phyloP scores from a whole-genome alignment of 2,797 vertebrate genomes.

The Perodicticus potto region DNA sequence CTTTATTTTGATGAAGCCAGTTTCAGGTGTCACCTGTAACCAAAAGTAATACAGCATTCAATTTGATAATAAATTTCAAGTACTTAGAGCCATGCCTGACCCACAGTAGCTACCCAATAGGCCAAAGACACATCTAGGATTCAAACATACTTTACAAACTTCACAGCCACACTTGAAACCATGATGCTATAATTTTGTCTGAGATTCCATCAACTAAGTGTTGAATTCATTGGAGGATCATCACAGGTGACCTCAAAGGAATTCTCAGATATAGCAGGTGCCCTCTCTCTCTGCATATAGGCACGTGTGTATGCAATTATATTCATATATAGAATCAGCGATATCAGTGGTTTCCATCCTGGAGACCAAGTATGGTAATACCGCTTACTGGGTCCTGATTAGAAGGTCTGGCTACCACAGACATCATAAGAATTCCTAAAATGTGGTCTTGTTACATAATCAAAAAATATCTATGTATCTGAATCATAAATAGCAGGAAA shows the following conservation, averaged over 20 bases:
- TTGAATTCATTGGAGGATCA: not conserved
- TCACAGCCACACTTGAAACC: not conserved
- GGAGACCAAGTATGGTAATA: not conserved
- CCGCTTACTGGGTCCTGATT: not conserved
- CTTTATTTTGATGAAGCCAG: not conserved
- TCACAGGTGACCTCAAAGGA: not conserved
- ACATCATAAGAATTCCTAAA: not conserved
- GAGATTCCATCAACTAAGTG: not conserved
- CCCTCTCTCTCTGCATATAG: not conserved
- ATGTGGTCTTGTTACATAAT: not conserved
- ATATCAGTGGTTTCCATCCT: not conserved
- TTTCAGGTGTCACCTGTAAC: not conserved
- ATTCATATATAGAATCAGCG: not conserved
- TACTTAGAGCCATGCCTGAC: not conserved
- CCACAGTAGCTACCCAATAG: not conserved
- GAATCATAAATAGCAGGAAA: constrained; percentile 33
- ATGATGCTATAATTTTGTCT: not conserved
- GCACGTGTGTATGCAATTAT: too few species aligned
- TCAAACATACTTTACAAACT: not conserved
- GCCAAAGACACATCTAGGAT: not conserved
- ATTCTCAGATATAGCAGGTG: not conserved
- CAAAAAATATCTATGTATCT: not conserved
- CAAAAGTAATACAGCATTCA: not conserved
- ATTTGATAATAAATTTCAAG: not conserved
- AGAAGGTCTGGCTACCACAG: not conserved